phyloP scores from a whole-genome alignment of 1,140 invertebrate genomes.

The Aphelenchoides besseyi region DNA sequence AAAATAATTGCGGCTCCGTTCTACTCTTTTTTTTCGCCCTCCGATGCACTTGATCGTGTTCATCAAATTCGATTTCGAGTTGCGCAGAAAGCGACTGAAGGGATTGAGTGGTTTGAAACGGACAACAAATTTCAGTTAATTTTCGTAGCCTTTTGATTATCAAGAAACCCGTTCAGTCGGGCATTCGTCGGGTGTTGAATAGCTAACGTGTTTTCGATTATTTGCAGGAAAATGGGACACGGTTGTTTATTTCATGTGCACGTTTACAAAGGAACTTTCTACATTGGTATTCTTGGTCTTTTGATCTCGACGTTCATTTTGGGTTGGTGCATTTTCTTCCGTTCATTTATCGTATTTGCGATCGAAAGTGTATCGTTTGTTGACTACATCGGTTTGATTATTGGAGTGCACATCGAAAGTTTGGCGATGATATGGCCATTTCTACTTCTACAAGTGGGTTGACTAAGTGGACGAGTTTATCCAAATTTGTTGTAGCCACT shows the following conservation, averaged over 20 bases:
- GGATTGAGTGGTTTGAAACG: no score
- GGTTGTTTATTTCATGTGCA: conserved; percentile 1
- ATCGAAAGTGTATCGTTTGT: not conserved
- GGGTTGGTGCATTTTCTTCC: not conserved
- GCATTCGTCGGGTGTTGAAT: no score
- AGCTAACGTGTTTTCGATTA: no score
- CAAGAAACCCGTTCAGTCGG: no score
- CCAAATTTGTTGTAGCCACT: not conserved
- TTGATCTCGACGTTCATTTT: not conserved
- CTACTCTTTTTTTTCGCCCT: no score
- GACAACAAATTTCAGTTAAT: no score
- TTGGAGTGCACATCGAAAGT: not conserved
- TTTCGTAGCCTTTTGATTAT: no score
- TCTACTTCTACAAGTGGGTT: not conserved
- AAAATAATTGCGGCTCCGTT: no score
- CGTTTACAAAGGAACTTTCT: not conserved
- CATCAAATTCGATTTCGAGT: no score
- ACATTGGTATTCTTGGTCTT: conserved; percentile 1
- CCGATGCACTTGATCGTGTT: no score
- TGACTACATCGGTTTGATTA: not conserved
- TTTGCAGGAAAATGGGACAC: no score
- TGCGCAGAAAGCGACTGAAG: no score
- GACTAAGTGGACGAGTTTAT: not conserved
- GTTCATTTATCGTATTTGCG: not conserved
- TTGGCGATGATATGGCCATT: not conserved